Evolutionary conservation across 1,140 invertebrate species (phyloP).

Genomic region (Aphidius gifuensis): DNA sequence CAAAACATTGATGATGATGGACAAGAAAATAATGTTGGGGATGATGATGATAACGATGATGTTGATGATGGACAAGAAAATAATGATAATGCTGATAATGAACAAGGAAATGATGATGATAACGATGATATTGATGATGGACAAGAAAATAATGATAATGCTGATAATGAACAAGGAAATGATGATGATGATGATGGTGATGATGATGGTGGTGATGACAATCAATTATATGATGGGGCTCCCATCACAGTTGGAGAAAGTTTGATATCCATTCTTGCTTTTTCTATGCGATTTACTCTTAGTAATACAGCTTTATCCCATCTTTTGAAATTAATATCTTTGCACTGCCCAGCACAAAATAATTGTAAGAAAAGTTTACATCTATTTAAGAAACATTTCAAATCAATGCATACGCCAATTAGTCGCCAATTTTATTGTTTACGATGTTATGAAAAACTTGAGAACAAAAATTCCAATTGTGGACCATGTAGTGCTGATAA

Average conservation of each 20-base stretch:
- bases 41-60: too few species aligned
- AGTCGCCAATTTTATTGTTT: background rate
- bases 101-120: too few species aligned
- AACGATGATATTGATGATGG: too few species aligned
- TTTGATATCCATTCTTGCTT: slow-evolving; percentile 7
- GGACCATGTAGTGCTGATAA: too few species aligned
- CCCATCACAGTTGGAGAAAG: background rate
- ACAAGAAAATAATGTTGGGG: too few species aligned
- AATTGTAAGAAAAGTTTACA: slow-evolving; percentile 8
- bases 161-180: too few species aligned
- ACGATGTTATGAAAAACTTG: background rate
- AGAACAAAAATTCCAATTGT: background rate
- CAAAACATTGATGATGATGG: too few species aligned
- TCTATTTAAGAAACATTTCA: slow-evolving; percentile 9
- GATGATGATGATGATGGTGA: too few species aligned
- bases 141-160: too few species aligned
- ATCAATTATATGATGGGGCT: background rate
- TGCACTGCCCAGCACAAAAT: slow-evolving; percentile 5
- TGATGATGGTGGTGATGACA: too few species aligned
- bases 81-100: too few species aligned
- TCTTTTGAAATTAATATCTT: background rate
- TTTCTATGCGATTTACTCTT: slow-evolving; percentile 3
- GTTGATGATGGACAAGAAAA: too few species aligned
- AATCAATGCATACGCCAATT: background rate
- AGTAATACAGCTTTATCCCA: background rate